Base-by-base conservation (phyloP, 2,113 vertebrate species). In the Lepus timidus region DNA sequence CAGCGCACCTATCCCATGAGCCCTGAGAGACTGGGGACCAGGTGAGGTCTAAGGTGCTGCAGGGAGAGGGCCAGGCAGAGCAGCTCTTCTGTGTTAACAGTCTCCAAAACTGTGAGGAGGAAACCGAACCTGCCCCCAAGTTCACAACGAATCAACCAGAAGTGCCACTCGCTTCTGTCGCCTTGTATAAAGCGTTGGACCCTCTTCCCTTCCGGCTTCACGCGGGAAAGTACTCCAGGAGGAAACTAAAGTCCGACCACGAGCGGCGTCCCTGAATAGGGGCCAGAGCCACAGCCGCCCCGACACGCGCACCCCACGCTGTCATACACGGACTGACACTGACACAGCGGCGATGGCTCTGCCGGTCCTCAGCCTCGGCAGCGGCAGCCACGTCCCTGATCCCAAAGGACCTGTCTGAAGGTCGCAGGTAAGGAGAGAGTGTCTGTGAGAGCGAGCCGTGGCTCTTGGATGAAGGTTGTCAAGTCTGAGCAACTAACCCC, bases 381-480 rank as follows among this genome's bases (percentile, higher is more conserved):
- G 82, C 3, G 51, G 10, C 73, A 51, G 76, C 52, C 67, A 82
- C 3, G 19, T 78, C 33, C 33, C 39, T 65, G 79, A 70, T 90
- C 23, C 58, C 39, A 70, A 85, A 85, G 70, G 80, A 58, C 3
- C 1, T 74, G 33, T 86, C 70, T 95, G 65, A 86, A 96, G 84
- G 70, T 91, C 19, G 33, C 20, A 62, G 64, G 70, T 61, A 89
- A 91, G 85, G 80, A 85, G 58, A 71, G 20, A 68, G 36, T 87
- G 85, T 58, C 74, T 89, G n/a, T 25, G 80, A 25, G 62, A 91
- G 55, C 9, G 58, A 88, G 67, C 44, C 12, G 1, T 49, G 19
- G 58, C 25, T 75, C 84, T 89, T 13, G 3, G n/a, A 70, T 85
- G 31, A 51, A 94, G 84, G 79, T 64, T 83, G 68, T 80, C 27